These are phyloP conservation scores for Eupeodes luniger DNA, from an alignment of 2,888 invertebrate genomes.

Conservation along the genomic window DNA sequence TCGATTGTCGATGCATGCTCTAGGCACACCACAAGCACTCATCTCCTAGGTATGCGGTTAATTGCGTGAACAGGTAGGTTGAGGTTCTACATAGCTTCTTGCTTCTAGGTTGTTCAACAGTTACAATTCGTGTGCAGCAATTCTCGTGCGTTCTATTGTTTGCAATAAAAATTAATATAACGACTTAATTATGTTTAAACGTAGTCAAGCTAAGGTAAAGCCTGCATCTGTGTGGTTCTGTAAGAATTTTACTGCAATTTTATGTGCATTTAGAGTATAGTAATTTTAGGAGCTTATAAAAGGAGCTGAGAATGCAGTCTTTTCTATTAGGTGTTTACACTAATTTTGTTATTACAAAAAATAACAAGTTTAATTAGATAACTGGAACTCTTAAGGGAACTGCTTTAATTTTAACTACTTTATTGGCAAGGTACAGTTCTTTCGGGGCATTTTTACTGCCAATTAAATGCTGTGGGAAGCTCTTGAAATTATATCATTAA, in stretches of 20 bases:
- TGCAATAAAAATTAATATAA: conserved; percentile 61
- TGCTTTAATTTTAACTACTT: neutral
- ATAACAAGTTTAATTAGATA: neutral
- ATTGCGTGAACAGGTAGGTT: conserved; percentile 57
- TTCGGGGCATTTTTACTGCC: neutral
- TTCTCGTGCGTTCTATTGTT: conserved; percentile 49
- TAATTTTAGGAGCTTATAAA: neutral
- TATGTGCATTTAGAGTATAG: conserved; percentile 7
- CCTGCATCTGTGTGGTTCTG: conserved; percentile 4
- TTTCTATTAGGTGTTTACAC: neutral
- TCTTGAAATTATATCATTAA: neutral
- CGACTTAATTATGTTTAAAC: conserved; percentile 59
- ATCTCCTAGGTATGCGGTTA: conserved; percentile 49
- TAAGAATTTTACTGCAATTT: conserved; percentile 27
- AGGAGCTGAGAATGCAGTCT: neutral
- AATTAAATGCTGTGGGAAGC: neutral
- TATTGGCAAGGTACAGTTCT: neutral
- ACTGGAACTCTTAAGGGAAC: neutral
- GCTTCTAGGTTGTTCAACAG: conserved; percentile 51
- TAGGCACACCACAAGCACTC: neutral
- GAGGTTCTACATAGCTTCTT: no score
- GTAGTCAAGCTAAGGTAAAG: neutral
- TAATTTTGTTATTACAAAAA: neutral
- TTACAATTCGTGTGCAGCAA: conserved; percentile 37
- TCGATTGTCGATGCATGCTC: neutral